A percentile compares a stretch with the other conserved stretches of the same genome.
These are phyloP conservation scores for Lasiurus borealis DNA, from an alignment of 2,113 vertebrate genomes.

Conservation along the genomic window DNA sequence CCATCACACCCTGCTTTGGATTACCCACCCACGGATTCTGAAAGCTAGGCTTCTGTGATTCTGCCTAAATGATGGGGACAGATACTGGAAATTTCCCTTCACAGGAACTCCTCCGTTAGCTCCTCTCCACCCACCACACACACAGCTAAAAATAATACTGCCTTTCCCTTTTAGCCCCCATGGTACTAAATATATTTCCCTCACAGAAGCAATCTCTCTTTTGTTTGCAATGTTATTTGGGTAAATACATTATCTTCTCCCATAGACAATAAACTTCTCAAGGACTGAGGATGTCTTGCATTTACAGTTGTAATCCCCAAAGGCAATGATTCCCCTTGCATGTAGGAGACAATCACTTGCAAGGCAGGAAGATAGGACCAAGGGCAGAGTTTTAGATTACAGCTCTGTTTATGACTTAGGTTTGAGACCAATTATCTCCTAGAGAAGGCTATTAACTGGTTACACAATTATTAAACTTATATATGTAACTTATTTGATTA, in stretches of 20 bases:
- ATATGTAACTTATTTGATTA: slow-evolving; percentile 47
- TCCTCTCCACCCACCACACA: neutral
- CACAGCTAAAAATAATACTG: neutral
- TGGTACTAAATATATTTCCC: neutral
- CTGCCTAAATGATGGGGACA: neutral
- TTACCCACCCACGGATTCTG: neutral
- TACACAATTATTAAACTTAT: neutral
- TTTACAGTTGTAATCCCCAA: neutral
- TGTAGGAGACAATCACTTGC: neutral
- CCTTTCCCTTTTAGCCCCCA: neutral
- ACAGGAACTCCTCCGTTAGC: neutral
- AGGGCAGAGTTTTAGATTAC: neutral
- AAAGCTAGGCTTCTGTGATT: neutral
- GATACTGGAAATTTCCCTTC: neutral
- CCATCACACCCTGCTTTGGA: neutral
- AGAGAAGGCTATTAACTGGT: neutral
- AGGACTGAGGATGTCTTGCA: neutral
- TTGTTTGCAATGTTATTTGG: slow-evolving; percentile 6
- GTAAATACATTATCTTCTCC: neutral
- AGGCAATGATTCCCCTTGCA: neutral
- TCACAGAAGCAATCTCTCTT: neutral
- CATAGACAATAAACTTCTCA: neutral
- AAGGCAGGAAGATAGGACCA: neutral
- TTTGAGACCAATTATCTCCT: too few species aligned
- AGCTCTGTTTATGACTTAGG: too few species aligned